Percentiles rank a stretch among this genome's conserved stretches.
phyloP scores from a whole-genome alignment of 2,888 invertebrate genomes.

The Acronicta alni region DNA sequence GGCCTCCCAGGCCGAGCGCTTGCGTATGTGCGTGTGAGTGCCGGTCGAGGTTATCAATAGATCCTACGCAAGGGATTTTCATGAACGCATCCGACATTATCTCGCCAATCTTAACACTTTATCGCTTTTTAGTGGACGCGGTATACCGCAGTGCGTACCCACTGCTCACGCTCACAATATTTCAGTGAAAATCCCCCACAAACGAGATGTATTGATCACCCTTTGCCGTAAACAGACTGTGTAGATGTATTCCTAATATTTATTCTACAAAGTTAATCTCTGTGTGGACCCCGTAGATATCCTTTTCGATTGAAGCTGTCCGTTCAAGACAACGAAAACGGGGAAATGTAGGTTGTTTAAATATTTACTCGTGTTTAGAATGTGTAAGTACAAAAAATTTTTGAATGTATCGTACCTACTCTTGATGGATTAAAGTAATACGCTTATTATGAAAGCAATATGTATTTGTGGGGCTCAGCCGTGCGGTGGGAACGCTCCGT shows the following conservation, averaged over 20 bases:
- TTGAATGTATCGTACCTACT: constrained; percentile 80
- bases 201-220: constrained; percentile 68
- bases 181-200: constrained; percentile 48
- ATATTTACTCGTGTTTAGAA: constrained; percentile 81
- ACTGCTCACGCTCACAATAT: constrained; percentile 42
- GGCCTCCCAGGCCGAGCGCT: constrained; percentile 41
- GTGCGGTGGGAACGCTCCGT: constrained; percentile 66
- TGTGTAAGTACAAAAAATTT: constrained; percentile 87
- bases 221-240: constrained; percentile 82
- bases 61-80: constrained; percentile 49
- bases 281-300: constrained; percentile 77
- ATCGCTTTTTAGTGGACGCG: constrained; percentile 26
- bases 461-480: constrained; percentile 74
- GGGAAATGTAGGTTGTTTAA: constrained; percentile 84
- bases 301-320: constrained; percentile 77
- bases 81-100: constrained; percentile 43
- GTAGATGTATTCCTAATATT: constrained; percentile 81
- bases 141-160: constrained; percentile 23
- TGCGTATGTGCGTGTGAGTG: constrained; percentile 45
- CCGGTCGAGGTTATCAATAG: constrained; percentile 64
- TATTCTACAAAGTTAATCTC: constrained; percentile 70
- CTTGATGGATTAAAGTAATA: constrained; percentile 74
- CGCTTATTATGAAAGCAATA: constrained; percentile 84
- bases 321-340: constrained; percentile 86
- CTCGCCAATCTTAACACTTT: constrained; percentile 51